Evolutionary conservation across 2,888 invertebrate genomes (phyloP).

Genomic region (Slavum lentiscoides): DNA sequence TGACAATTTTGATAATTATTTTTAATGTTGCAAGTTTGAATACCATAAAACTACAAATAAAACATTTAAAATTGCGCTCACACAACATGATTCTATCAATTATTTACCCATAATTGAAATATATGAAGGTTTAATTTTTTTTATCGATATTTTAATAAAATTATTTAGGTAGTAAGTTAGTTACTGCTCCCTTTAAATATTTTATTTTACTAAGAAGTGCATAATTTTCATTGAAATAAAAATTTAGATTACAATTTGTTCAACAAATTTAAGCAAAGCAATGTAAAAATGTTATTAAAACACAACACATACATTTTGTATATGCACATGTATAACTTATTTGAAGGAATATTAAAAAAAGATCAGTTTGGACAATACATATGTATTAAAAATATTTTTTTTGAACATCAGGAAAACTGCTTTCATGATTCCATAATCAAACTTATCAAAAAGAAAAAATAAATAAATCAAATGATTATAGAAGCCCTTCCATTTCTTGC

Average conservation of each 20-base stretch:
- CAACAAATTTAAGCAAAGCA: background rate
- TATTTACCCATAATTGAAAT: background rate
- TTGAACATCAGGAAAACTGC: slow-evolving; percentile 7
- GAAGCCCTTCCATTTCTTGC: slow-evolving; percentile 94
- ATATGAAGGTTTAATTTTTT: background rate
- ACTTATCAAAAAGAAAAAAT: background rate
- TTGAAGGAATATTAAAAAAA: background rate
- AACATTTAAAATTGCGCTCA: too few relatives aligned
- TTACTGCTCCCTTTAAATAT: background rate
- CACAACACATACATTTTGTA: too few relatives aligned
- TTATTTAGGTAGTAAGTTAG: background rate
- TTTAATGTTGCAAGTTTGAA: too few relatives aligned
- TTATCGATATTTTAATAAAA: background rate
- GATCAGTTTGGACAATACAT: background rate
- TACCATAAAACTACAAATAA: too few relatives aligned
- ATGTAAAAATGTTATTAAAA: background rate
- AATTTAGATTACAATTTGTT: background rate
- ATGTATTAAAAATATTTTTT: background rate
- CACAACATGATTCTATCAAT: too few relatives aligned
- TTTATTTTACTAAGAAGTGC: background rate
- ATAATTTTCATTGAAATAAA: background rate
- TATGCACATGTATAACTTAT: too few relatives aligned
- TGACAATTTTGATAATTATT: too few relatives aligned
- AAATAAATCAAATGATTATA: slow-evolving; percentile 63
- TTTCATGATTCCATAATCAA: slow-evolving; percentile 5